phyloP scores from a whole-genome alignment of 2,113 vertebrate species.

The Paedocypris sp. region DNA sequence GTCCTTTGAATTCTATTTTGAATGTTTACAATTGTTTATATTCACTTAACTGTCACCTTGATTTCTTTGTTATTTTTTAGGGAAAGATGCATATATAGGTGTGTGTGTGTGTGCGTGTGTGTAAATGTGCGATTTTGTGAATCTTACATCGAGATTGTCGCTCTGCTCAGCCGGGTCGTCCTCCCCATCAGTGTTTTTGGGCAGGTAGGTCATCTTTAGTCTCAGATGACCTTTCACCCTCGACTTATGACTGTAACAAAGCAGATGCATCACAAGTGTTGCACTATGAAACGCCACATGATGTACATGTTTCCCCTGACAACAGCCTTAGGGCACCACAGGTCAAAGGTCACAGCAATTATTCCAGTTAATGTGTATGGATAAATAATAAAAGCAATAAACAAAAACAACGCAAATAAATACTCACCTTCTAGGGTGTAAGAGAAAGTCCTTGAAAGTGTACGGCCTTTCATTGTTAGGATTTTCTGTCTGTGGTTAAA shows the following conservation, averaged over 20 bases:
- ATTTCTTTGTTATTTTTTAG: no score
- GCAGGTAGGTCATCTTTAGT: slow-evolving; percentile 97
- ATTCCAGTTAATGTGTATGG: no score
- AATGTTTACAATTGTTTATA: no score
- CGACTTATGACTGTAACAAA: slow-evolving; percentile 75
- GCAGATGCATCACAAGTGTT: neutral
- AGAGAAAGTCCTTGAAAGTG: slow-evolving; percentile 95
- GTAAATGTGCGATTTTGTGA: neutral
- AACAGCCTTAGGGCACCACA: neutral
- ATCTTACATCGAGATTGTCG: slow-evolving; percentile 79
- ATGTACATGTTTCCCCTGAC: slow-evolving; percentile 8
- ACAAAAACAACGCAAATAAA: no score
- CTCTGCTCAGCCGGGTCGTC: slow-evolving; percentile 73
- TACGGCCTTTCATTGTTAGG: slow-evolving; percentile 85
- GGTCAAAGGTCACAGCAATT: neutral
- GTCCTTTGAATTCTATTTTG: no score
- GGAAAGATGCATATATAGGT: no score
- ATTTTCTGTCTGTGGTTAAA: slow-evolving; percentile 84
- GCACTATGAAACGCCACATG: no score
- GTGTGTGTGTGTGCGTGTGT: neutral
- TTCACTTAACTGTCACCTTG: no score
- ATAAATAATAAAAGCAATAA: no score
- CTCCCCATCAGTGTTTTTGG: slow-evolving; percentile 72
- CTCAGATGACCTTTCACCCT: slow-evolving; percentile 92
- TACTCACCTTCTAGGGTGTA: slow-evolving; percentile 92